Percentiles rank a stretch among this genome's conserved stretches.
These are phyloP conservation scores for Pocillopora verrucosa DNA, from an alignment of 64 coral and sea anemone genomes.

Conservation along the genomic window DNA sequence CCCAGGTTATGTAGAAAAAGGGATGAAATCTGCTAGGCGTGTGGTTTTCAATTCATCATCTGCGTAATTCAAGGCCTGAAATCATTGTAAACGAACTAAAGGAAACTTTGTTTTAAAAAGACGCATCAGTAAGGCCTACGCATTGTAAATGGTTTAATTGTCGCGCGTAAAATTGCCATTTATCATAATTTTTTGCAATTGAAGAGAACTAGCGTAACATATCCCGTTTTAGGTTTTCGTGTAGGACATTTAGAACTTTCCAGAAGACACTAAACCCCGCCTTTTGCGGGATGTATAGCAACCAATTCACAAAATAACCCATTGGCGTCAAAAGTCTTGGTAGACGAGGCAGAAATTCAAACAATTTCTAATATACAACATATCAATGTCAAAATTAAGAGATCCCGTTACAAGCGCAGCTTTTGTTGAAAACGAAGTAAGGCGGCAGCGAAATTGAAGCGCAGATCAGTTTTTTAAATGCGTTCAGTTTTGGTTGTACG, in stretches of 20 bases:
- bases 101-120: not conserved
- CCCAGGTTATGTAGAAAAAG: not conserved
- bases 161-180: not conserved
- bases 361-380: constrained; percentile 96
- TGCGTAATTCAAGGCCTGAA: not conserved
- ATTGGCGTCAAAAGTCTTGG: constrained; percentile 83
- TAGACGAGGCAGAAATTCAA: constrained; percentile 77
- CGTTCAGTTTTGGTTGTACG: constrained; percentile 55
- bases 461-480: constrained; percentile 12
- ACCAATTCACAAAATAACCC: constrained; percentile 83
- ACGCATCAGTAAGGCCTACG: not conserved
- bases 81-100: not conserved
- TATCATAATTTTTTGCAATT: not conserved
- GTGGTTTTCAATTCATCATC: not conserved
- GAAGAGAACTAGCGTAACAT: not conserved
- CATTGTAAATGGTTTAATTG: not conserved
- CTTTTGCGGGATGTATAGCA: constrained; percentile 47
- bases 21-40: not conserved
- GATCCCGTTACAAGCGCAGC: constrained; percentile 51
- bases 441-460: constrained; percentile 39
- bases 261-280: constrained; percentile 63
- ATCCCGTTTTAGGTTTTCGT: not conserved
- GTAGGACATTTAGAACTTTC: constrained; percentile 48
- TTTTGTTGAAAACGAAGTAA: constrained; percentile 30
- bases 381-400: constrained; percentile 89